phyloP scores from a whole-genome alignment of 92 coral and sea anemone genomes.

The Zoanthus gigantus region DNA sequence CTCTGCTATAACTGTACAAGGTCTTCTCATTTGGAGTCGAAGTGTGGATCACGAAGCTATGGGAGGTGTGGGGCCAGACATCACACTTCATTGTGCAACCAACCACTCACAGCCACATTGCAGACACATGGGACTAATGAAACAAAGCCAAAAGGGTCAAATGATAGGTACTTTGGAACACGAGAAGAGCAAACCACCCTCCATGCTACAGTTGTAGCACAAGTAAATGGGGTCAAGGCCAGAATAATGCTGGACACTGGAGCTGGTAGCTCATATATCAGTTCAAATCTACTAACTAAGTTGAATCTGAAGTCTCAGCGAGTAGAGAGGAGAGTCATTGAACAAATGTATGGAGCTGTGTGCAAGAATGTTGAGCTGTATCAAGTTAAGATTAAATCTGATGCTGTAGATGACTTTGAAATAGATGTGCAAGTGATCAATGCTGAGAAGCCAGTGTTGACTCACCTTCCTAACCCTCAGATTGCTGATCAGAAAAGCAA shows the following conservation, averaged over 20 bases:
- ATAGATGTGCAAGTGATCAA: conserved; percentile 51
- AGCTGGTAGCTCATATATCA: conserved; percentile 69
- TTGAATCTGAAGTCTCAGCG: conserved; percentile 43
- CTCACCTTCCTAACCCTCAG: conserved; percentile 58
- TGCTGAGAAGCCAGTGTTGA: conserved; percentile 60
- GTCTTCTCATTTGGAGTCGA: conserved; percentile 59
- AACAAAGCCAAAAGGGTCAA: background rate
- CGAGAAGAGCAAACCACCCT: conserved; percentile 12
- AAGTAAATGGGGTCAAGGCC: conserved; percentile 63
- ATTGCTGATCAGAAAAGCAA: conserved; percentile 55
- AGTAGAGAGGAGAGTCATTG: conserved; percentile 58
- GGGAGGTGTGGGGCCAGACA: conserved; percentile 61
- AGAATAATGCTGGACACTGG: conserved; percentile 68
- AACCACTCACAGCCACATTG: background rate
- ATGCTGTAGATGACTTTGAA: conserved; percentile 26
- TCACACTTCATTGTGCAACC: conserved; percentile 66
- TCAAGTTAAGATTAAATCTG: conserved; percentile 36
- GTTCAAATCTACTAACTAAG: conserved; percentile 47
- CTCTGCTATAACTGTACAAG: conserved; percentile 68
- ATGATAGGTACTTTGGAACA: background rate
- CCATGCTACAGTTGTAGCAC: conserved; percentile 48
- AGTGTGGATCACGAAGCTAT: conserved; percentile 66
- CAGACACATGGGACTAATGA: background rate
- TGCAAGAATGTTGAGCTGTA: conserved; percentile 52
- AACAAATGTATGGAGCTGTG: conserved; percentile 68